phyloP scores from a whole-genome alignment of 2,888 invertebrate genomes.

The Epinotia brunnichana region DNA sequence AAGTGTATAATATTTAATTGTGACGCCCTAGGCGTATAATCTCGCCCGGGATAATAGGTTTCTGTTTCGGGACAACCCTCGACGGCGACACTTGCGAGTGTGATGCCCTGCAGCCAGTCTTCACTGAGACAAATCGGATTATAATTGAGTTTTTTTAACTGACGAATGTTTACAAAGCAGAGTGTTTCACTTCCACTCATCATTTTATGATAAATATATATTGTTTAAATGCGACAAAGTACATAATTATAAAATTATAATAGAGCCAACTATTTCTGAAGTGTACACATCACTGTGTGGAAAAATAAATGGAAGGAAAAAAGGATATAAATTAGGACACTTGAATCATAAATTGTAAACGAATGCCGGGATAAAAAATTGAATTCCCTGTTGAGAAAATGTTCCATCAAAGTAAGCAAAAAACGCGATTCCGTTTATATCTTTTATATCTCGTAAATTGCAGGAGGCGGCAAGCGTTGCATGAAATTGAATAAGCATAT shows the following conservation, averaged over 20 bases:
- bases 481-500: constrained; percentile 85
- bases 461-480: constrained; percentile 84
- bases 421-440: constrained; percentile 84
- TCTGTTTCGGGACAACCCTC: constrained; percentile 83
- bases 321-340: constrained; percentile 64
- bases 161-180: constrained; percentile 65
- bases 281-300: background rate
- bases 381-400: constrained; percentile 82
- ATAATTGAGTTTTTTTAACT: constrained; percentile 78
- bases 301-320: constrained; percentile 50
- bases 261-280: background rate
- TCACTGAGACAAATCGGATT: constrained; percentile 81
- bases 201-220: constrained; percentile 10
- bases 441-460: constrained; percentile 85
- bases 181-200: constrained; percentile 45
- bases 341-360: constrained; percentile 74
- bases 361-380: constrained; percentile 78
- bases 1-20: constrained; percentile 85
- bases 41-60: constrained; percentile 85
- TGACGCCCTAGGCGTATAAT: constrained; percentile 85
- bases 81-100: constrained; percentile 79
- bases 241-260: background rate
- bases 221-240: background rate
- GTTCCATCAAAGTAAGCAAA: constrained; percentile 84
- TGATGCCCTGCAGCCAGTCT: constrained; percentile 77